Conservation (phyloP, 2,888 invertebrate species). For the Camponotus fellah region DNA sequence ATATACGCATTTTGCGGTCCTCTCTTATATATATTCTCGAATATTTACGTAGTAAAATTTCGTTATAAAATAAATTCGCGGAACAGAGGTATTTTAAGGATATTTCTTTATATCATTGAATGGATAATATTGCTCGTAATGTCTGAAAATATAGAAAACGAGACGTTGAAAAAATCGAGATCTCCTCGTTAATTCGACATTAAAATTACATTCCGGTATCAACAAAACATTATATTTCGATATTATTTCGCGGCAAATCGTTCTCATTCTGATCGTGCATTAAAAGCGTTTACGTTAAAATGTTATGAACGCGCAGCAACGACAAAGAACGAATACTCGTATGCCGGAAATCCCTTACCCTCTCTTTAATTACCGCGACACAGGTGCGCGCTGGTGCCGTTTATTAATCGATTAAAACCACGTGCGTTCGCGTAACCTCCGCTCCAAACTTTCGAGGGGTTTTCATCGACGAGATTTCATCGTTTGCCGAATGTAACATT, state of each 20-base stretch:
- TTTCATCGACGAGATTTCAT: neutral
- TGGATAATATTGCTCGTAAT: neutral
- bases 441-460: constrained; percentile 26
- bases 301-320: neutral
- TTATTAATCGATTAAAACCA: constrained; percentile 66
- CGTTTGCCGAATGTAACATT: constrained; percentile 25
- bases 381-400: constrained; percentile 57
- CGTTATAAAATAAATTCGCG: neutral
- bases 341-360: constrained; percentile 34
- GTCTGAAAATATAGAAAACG: constrained; percentile 6
- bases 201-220: constrained; percentile 26
- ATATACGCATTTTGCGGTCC: neutral
- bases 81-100: neutral
- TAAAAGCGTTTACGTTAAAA: neutral
- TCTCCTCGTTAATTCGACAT: constrained; percentile 11
- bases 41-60: constrained; percentile 4
- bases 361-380: constrained; percentile 49
- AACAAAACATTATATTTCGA: constrained; percentile 21
- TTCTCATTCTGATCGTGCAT: neutral
- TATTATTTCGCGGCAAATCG: constrained; percentile 16
- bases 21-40: neutral
- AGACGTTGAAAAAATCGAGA: neutral
- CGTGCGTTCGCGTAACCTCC: constrained; percentile 33
- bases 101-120: constrained; percentile 13
- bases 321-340: constrained; percentile 48